Evolutionary conservation across 2,113 vertebrate species (phyloP).

Genomic region (Chionomys nivalis): DNA sequence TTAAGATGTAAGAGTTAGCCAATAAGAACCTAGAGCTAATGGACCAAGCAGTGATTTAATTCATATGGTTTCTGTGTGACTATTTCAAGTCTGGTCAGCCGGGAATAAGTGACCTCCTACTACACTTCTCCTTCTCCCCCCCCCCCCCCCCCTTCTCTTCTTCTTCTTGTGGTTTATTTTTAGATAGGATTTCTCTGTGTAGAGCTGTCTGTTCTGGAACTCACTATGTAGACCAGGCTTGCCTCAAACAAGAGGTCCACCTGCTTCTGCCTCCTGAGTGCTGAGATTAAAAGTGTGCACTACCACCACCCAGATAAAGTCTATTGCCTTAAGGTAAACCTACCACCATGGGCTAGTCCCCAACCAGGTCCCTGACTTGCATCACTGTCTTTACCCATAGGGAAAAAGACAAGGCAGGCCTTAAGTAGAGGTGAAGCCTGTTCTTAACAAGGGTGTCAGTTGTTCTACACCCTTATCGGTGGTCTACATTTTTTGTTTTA

Average conservation of each 20-base stretch:
- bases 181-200: background rate
- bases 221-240: background rate
- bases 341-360: background rate
- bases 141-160: accelerated
- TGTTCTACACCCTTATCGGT: background rate
- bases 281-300: background rate
- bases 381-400: background rate
- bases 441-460: background rate
- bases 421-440: background rate
- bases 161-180: accelerated
- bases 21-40: too few species aligned
- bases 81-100: too few species aligned
- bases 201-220: background rate
- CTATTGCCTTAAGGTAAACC: background rate
- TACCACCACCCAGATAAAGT: background rate
- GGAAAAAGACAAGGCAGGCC: background rate
- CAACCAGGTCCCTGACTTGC: background rate
- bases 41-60: too few species aligned
- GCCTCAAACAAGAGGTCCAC: background rate
- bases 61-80: too few species aligned
- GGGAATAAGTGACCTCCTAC: too few species aligned
- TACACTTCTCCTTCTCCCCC: too few species aligned
- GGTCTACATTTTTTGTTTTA: background rate
- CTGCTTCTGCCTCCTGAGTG: background rate
- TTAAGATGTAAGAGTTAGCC: too few species aligned